Base-by-base conservation (phyloP, 2,113 vertebrate genomes). In the Irena cyanogastra region DNA sequence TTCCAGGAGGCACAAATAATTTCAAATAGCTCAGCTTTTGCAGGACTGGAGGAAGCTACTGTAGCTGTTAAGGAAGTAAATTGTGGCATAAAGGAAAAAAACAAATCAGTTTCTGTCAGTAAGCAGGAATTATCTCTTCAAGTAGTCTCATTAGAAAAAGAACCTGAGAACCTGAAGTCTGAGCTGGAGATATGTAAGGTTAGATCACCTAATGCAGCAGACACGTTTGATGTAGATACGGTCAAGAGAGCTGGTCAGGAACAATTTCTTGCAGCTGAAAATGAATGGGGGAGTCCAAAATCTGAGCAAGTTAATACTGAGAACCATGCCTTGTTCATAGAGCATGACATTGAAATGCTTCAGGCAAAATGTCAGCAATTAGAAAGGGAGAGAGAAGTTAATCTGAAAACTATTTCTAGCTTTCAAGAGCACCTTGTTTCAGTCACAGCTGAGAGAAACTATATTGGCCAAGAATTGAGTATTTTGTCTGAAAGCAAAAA, bases 341-440 rank as follows among this genome's bases (percentile, higher is more conserved):
- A 99, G 92, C 85, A 87, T 20, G 97, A 98, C 75, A 94, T 98
- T 53, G 97, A 98, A 90, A 77, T 59, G 45, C 90, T 99, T 78
- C 98, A 98, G 70, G 94, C 86, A 61, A 97, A 98, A 81, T 98
- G 94, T 72, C 84, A 95, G 37, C 96, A 42, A 39, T 97, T 99
- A 83, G 97, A 97, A 91, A 94, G 81, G 49, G 98, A 99, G 63
- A 95, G 89, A 28, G 98, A 98, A 92, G 96, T 79, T 37, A 97
- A 97, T 69, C 93, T 94, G 93, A 97, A 93, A 90, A 92, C 81
- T 33, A 95, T 98, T 83, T 94, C 95, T 41, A 75, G 78, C 77
- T 95, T 98, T 91, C 97, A 98, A 90, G 97, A 98, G 83, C 97
- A 98, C n/a, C 97, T 99, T 54, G 91, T 96, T 63, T 88, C 89